Conservation (phyloP, 2,113 vertebrate genomes). For the Cepphus grylle region DNA sequence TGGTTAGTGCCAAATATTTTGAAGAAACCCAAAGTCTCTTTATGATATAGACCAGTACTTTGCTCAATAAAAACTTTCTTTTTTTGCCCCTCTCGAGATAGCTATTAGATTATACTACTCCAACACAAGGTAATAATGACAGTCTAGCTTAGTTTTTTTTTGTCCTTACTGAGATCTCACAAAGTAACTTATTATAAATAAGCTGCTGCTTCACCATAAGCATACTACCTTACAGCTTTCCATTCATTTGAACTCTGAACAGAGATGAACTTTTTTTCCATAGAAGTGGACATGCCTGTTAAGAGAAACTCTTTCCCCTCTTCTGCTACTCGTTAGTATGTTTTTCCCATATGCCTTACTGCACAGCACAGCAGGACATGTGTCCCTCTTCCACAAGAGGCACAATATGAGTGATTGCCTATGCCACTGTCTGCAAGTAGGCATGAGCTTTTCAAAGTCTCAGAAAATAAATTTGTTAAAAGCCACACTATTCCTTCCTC, state of each 20-base stretch:
- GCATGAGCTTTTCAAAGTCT: neutral
- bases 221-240: neutral
- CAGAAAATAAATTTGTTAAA: neutral
- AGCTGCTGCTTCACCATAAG: neutral
- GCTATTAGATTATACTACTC: neutral
- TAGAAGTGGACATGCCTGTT: neutral
- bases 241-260: neutral
- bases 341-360: accelerated
- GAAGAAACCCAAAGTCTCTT: neutral
- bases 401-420: too few species aligned
- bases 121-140: neutral
- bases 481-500: neutral
- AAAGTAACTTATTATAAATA: neutral
- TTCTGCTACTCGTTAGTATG: neutral
- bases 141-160: neutral
- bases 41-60: neutral
- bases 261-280: neutral
- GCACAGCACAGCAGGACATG: neutral
- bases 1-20: neutral
- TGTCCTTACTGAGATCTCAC: neutral
- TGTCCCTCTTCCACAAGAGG: neutral
- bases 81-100: neutral
- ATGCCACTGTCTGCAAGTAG: neutral
- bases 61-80: neutral
- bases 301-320: neutral